Percentiles rank a stretch among this genome's conserved stretches.
These are phyloP conservation scores for Allolobophora icterica DNA, from an alignment of 2,888 invertebrate species.

Conservation along the genomic window DNA sequence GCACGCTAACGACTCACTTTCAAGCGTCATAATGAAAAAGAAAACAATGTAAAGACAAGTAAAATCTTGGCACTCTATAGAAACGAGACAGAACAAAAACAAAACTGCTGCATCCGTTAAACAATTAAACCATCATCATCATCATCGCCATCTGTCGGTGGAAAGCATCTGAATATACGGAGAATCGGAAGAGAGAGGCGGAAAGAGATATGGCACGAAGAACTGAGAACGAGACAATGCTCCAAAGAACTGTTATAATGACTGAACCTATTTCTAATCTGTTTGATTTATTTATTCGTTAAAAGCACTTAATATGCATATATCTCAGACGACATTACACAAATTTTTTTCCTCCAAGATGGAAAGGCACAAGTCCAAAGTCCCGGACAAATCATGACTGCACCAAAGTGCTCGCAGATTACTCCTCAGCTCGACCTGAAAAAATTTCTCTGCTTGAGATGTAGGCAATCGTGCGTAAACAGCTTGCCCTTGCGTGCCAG, in stretches of 20 bases:
- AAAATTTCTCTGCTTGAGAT: background rate
- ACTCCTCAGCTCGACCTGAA: background rate
- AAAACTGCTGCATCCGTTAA: background rate
- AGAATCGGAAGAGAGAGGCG: background rate
- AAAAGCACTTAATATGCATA: background rate
- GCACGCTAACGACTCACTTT: background rate
- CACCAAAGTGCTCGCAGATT: background rate
- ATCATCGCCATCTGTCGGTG: background rate
- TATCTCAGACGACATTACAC: background rate
- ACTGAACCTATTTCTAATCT: too few relatives aligned
- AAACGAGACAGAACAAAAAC: background rate
- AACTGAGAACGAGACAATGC: background rate
- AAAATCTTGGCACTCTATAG: slow-evolving; percentile 17
- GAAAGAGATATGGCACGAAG: background rate
- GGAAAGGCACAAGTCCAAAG: background rate
- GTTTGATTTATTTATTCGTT: background rate
- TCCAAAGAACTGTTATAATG: background rate
- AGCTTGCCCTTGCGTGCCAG: too few relatives aligned
- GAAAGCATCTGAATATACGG: background rate
- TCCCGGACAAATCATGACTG: background rate
- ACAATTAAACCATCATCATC: background rate
- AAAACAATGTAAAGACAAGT: background rate
- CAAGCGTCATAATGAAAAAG: background rate
- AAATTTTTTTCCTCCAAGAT: background rate
- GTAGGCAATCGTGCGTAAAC: background rate